Evolutionary conservation across 1,140 invertebrate species (phyloP), one percentile per base, ranked within the genome.

Genomic region (Babylonia areolata): DNA sequence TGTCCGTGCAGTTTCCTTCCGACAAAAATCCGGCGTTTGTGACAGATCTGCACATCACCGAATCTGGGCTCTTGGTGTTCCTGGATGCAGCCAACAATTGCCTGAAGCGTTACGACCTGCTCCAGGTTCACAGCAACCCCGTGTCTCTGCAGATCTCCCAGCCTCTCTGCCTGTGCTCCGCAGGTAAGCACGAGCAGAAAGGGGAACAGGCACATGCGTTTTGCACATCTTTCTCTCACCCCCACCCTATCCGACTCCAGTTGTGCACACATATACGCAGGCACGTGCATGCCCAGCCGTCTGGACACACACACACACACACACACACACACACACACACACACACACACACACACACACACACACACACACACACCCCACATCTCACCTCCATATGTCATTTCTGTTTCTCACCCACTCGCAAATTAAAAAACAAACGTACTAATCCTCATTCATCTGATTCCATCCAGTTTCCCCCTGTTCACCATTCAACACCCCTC

Each of bases 81-180:
- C 31, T 82, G 33, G 81, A 82, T 58, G 81, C 37, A 1, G 58
- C 54, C 31, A 82, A 82, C 81, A 1, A 82, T 15, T 82, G 81
- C n/a, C 81, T 82, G 54, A 82, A 82, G 81, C 37, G 81, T 11
- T 33, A 69, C 0, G 54, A 82, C 33, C 81, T 54, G 54, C n/a
- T 33, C 9, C 17, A 35, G 35, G 31, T 58, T 15, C n/a, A 28
- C 35, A 28, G 5, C 31, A n/a, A n/a, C 46, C 54, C 81, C 11
- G 12, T 2, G 28, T 35, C 35, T 2, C 33, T 69, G 35, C 58
- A 20, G 6, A 54, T 82, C 20, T 5, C 3, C 51, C 11, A 69
- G 54, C 81, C 81, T 2, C 33, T 82, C 12, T 20, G 31, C 54
- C 0, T 82, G 58, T 82, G 81, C 35, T 82, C 81, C 2, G 79